Percentiles rank a stretch among this genome's conserved stretches.
These are phyloP conservation scores for Glaucopsyche alexis DNA, from an alignment of 2,888 invertebrate species.

Conservation along the genomic window DNA sequence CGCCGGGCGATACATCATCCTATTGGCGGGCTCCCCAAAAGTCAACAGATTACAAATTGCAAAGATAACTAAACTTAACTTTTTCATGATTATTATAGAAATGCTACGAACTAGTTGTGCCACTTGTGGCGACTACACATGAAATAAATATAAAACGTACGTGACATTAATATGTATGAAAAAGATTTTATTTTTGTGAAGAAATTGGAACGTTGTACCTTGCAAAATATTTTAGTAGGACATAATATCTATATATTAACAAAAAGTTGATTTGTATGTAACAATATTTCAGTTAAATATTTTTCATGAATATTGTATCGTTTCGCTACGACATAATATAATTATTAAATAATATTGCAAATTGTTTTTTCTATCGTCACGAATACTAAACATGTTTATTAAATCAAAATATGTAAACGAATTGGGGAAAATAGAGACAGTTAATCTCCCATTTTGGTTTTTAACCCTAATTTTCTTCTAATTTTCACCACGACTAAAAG, in stretches of 20 bases:
- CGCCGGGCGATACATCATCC: slow-evolving; percentile 49
- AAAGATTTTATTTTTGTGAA: slow-evolving; percentile 8
- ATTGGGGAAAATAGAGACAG: too few species aligned
- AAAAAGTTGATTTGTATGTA: slow-evolving; percentile 10
- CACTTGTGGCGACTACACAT: neutral
- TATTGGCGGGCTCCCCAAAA: slow-evolving; percentile 45
- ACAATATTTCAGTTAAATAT: neutral
- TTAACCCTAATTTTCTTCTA: too few species aligned
- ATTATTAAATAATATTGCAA: neutral
- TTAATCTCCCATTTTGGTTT: too few species aligned
- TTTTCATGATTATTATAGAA: slow-evolving; percentile 35
- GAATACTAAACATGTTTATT: too few species aligned
- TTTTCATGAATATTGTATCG: neutral
- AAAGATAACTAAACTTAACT: slow-evolving; percentile 38
- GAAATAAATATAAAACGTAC: slow-evolving; percentile 25
- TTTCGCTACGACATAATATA: neutral
- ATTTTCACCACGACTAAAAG: too few species aligned
- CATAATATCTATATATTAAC: neutral
- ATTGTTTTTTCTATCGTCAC: neutral
- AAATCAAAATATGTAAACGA: too few species aligned
- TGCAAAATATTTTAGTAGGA: slow-evolving; percentile 20
- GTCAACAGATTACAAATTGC: slow-evolving; percentile 42
- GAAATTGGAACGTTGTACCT: slow-evolving; percentile 22
- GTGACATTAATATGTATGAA: slow-evolving; percentile 23
- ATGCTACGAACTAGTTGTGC: neutral